A percentile compares a stretch with the other conserved stretches of the same genome.
phyloP scores from a whole-genome alignment of 2,888 invertebrate species.

The Crioceris asparagi region DNA sequence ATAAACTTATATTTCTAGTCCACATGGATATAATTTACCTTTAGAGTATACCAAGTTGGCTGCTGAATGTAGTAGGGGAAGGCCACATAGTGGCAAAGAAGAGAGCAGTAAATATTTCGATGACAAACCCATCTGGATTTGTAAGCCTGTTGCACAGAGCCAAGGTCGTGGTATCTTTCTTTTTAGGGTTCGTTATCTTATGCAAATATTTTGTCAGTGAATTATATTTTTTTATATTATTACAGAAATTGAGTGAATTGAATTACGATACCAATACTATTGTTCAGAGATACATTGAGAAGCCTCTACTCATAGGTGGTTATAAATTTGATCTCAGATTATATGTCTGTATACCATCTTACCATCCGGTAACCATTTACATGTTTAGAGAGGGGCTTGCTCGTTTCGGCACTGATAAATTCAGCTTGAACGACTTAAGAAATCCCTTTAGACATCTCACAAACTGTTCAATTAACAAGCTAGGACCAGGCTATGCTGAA shows the following conservation, averaged over 20 bases:
- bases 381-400: conserved; percentile 81
- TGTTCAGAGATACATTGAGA: conserved; percentile 70
- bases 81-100: conserved; percentile 32
- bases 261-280: conserved; percentile 70
- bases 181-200: conserved; percentile 50
- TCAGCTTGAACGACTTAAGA: conserved; percentile 69
- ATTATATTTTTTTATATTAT: conserved; percentile 19
- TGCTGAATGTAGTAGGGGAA: conserved; percentile 57
- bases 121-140: conserved; percentile 63
- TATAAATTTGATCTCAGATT: conserved; percentile 88
- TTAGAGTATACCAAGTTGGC: conserved; percentile 76
- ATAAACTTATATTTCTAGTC: conserved; percentile 41
- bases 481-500: conserved; percentile 69
- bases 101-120: conserved; percentile 37
- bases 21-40: conserved; percentile 70
- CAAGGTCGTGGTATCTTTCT: conserved; percentile 76
- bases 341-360: conserved; percentile 82
- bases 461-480: conserved; percentile 84
- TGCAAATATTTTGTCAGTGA: not conserved
- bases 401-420: conserved; percentile 72
- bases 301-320: conserved; percentile 69
- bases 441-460: conserved; percentile 82
- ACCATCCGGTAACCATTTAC: conserved; percentile 77
- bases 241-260: conserved; percentile 63
- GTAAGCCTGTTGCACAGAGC: conserved; percentile 78